Base-by-base conservation (phyloP, 2,797 vertebrate genomes). In the Darevskia mixta region DNA sequence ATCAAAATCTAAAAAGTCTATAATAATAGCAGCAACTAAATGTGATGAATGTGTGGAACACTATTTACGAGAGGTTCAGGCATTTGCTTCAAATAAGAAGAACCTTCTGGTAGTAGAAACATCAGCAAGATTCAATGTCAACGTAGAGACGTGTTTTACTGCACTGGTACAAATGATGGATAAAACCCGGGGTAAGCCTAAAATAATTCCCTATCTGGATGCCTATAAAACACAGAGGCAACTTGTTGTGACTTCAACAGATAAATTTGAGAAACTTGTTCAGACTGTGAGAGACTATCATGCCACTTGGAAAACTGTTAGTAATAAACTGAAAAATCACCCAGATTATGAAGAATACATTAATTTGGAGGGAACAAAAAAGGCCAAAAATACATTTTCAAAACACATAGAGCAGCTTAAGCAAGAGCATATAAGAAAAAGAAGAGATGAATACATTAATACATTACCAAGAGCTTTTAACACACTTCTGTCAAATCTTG, bases 41-140 rank as follows among this genome's bases (percentile, higher is more conserved):
- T 99, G 99, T 91, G 99, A 99, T 73, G 98, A 99, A 95, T 98
- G 98, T 83, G 98, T 99, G 72, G 99, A 99, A 92, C 99, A 99
- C 96, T 98, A 99, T 95, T 96, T 99, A 94, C 98, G 98, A 96
- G 99, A 99, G 91, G 97, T 99, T 92, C 99, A 99, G 94, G 97
- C 97, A 7, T 99, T 98, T 95, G 98, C 98, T 78, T 98, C 98
- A 73, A 98, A 98, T 96, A 99, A 99, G 97, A 99, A 99, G 96
- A 99, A 98, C 95, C 97, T 99, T 90, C 92, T 98, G 90, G 97
- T 99, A 3, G 98, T 99, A 58, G 99, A 99, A 97, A 99, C 99
- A 2, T 98, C 99, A 0, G 98, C 98, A 41, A 97, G 98, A 91
- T 97, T 97, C 90, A 98, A 98, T 76, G 95, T 99, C 88, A 99